Percentiles rank a stretch among this genome's conserved stretches.
These are phyloP conservation scores for Addax nasomaculatus DNA, from an alignment of 2,113 vertebrate species.

Conservation along the genomic window DNA sequence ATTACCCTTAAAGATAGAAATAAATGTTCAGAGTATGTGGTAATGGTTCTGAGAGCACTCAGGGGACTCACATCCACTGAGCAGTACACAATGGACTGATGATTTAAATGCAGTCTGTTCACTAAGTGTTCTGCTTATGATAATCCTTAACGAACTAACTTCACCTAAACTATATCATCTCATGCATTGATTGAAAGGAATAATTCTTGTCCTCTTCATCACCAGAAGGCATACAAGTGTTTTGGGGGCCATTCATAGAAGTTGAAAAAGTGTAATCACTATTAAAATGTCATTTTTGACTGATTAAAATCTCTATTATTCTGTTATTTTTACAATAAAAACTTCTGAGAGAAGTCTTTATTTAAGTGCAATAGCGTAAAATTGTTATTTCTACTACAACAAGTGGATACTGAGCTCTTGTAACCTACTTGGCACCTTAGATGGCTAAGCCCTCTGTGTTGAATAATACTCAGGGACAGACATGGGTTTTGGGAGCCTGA, in stretches of 20 bases:
- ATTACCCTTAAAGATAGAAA: neutral
- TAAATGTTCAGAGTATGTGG: neutral
- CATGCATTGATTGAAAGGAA: neutral
- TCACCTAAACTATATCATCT: neutral
- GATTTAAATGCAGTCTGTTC: neutral
- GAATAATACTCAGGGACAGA: neutral
- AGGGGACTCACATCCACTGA: neutral
- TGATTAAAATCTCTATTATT: neutral
- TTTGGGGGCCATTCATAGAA: neutral
- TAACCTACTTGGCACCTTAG: neutral
- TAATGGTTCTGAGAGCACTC: neutral
- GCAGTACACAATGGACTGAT: neutral
- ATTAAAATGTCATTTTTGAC: neutral
- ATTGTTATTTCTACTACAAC: neutral
- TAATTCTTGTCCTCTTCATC: neutral
- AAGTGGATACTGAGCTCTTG: neutral
- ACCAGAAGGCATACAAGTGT: neutral
- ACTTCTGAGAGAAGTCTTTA: neutral
- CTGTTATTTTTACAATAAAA: neutral
- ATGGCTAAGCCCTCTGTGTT: neutral
- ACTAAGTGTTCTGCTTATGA: neutral
- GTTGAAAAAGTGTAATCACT: neutral
- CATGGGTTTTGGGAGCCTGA: neutral
- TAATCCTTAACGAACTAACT: neutral
- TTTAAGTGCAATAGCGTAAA: neutral